A percentile compares a stretch with the other conserved stretches of the same genome.
Evolutionary conservation across 2,888 invertebrate genomes (phyloP).

Genomic region (Atethmia centrago): DNA sequence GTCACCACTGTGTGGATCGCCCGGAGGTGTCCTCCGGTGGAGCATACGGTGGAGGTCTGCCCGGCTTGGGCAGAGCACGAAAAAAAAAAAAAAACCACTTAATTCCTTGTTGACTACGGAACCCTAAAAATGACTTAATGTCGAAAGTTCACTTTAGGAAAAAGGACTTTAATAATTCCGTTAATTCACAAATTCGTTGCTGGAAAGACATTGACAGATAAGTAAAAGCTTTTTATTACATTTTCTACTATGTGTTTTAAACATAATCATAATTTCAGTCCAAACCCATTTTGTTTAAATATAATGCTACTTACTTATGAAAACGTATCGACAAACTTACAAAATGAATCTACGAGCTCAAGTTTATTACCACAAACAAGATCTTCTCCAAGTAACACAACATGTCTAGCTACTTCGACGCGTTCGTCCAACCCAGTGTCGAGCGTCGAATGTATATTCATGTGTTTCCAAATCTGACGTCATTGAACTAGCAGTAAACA

Average conservation of each 20-base stretch:
- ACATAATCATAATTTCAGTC: neutral
- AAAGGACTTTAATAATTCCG: neutral
- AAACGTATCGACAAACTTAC: too few species aligned
- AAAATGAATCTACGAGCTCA: neutral
- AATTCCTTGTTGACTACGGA: too few species aligned
- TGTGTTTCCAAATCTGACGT: conserved; percentile 51
- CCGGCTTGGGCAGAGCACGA: too few species aligned
- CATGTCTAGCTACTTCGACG: neutral
- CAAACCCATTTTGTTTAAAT: neutral
- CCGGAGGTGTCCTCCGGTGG: too few species aligned
- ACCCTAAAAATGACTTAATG: neutral
- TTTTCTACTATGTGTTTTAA: neutral
- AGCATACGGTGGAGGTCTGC: too few species aligned
- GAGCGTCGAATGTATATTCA: conserved; percentile 56
- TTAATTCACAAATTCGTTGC: neutral
- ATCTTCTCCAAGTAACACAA: conserved; percentile 4
- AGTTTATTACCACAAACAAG: conserved; percentile 17
- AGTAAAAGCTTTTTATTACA: neutral
- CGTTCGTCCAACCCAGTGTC: conserved; percentile 19
- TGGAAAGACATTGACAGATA: neutral
- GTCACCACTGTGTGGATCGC: too few species aligned
- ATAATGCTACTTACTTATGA: neutral
- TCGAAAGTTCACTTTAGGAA: neutral
- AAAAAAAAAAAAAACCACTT: too few species aligned
- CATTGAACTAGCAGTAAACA: conserved; percentile 50